Evolutionary conservation across 2,888 invertebrate genomes (phyloP).

Genomic region (Orchestes rusci): DNA sequence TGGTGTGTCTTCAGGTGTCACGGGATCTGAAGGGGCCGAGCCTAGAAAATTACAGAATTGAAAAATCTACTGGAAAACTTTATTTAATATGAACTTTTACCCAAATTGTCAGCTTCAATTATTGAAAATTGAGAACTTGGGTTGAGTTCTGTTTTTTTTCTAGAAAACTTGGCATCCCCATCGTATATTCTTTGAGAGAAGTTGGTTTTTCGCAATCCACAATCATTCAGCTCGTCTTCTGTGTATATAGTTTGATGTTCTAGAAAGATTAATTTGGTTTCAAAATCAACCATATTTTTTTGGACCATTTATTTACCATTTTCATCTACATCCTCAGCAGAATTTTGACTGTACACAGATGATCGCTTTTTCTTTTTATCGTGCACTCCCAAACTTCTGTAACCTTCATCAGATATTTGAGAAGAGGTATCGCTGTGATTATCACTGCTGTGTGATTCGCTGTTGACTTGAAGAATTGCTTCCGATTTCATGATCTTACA

Average conservation of each 20-base stretch:
- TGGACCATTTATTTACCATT: conserved; percentile 45
- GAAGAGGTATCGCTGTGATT: conserved; percentile 69
- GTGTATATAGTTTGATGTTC: conserved; percentile 57
- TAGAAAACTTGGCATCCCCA: conserved; percentile 31
- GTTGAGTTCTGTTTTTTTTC: conserved; percentile 26
- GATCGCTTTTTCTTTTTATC: conserved; percentile 50
- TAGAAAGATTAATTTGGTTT: conserved; percentile 33
- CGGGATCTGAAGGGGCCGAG: no score
- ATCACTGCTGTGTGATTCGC: conserved; percentile 31
- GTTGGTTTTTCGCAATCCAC: conserved; percentile 65
- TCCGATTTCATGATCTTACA: conserved; percentile 42
- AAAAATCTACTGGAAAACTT: background rate
- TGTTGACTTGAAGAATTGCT: conserved; percentile 38
- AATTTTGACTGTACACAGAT: conserved; percentile 65
- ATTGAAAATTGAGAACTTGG: conserved; percentile 19
- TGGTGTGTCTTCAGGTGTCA: conserved; percentile 39
- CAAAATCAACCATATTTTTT: conserved; percentile 22
- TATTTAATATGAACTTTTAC: conserved; percentile 3
- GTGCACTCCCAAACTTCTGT: conserved; percentile 69
- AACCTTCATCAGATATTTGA: conserved; percentile 80
- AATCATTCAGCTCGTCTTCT: conserved; percentile 59
- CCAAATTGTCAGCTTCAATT: conserved; percentile 20
- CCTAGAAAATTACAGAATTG: background rate
- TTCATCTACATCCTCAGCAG: conserved; percentile 65
- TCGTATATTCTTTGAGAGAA: conserved; percentile 58